Conservation (phyloP, 2,888 invertebrate species). For the Megalurothrips usitatus region DNA sequence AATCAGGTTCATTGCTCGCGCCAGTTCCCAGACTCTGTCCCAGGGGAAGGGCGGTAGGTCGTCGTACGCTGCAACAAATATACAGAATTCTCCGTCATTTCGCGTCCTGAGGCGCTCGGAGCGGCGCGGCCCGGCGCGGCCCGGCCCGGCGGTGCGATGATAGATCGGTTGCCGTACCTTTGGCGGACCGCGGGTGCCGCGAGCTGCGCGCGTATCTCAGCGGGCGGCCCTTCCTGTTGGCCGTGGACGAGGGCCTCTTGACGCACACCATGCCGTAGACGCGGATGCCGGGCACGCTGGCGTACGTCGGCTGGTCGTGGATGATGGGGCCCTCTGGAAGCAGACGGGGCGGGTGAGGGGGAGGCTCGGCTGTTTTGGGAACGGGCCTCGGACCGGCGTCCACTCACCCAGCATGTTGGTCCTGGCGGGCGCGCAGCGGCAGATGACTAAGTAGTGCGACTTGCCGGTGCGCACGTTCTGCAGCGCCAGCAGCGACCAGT, state of each 20-base stretch:
- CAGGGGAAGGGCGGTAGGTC: constrained; percentile 68
- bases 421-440: constrained; percentile 79
- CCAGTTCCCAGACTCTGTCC: constrained; percentile 67
- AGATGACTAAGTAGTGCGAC: constrained; percentile 88
- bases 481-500: constrained; percentile 85
- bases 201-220: constrained; percentile 49
- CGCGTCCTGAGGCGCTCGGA: constrained; percentile 29
- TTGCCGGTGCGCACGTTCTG: constrained; percentile 91
- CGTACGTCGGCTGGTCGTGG: constrained; percentile 89
- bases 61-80: constrained; percentile 37
- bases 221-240: constrained; percentile 47
- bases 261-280: constrained; percentile 95
- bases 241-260: constrained; percentile 36
- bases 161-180: constrained; percentile 39
- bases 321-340: constrained; percentile 85
- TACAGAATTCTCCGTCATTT: neutral
- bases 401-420: constrained; percentile 63
- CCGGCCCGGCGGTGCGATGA: no score
- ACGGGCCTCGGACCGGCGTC: neutral
- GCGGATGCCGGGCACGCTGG: constrained; percentile 86
- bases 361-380: neutral
- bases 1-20: constrained; percentile 12
- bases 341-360: neutral
- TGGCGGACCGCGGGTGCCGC: constrained; percentile 47
- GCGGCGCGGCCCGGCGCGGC: no score